Base-by-base conservation (phyloP, 1,140 invertebrate genomes). In the Ceratoteleas bidentatus region DNA sequence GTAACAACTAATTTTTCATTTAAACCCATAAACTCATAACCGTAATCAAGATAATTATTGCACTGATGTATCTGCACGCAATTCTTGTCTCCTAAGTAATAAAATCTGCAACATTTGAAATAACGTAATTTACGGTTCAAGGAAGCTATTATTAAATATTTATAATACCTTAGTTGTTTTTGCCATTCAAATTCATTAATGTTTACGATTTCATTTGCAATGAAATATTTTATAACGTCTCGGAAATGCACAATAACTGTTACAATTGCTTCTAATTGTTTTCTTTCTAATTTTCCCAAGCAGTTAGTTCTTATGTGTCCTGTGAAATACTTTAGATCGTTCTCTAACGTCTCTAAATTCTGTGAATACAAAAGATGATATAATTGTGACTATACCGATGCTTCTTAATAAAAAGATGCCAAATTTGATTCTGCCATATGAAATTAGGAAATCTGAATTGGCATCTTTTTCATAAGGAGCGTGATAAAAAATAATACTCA, bases 1-100 rank as follows among this genome's bases (percentile, higher is more conserved):
- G 97, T 98, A 13, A 98, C 96, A 1, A 98, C 97, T 47, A 98
- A 91, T 69, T 97, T 93, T 1, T 96, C 96, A 90, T 97, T 98
- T 0, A 98, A 91, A 0, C 97, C 97, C 96, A 98, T 98, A 86
- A 98, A 98, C 87, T 4, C 24, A 24, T 43, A 43, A 43, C 0
- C n/a, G 40, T 0, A 43, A 43, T 43, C n/a, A 43, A 43, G 8
- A 0, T 24, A 24, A 24, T 24, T 24, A 24, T 4, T 24, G 4
- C 24, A 24, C 24, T 24, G 24, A 24, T 24, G 24, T 24, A 24
- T 24, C 24, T 24, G 24, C 1, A 24, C 4, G 24, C 24, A 4
- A 1, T 24, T 4, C 4, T 2, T 24, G 24, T 4, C 24, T 24
- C 24, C 24, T 24, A 24, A 24, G 24, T 24, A 24, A 24, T 24